Evolutionary conservation across 2,113 vertebrate genomes (phyloP).

Genomic region (Anser cygnoides): DNA sequence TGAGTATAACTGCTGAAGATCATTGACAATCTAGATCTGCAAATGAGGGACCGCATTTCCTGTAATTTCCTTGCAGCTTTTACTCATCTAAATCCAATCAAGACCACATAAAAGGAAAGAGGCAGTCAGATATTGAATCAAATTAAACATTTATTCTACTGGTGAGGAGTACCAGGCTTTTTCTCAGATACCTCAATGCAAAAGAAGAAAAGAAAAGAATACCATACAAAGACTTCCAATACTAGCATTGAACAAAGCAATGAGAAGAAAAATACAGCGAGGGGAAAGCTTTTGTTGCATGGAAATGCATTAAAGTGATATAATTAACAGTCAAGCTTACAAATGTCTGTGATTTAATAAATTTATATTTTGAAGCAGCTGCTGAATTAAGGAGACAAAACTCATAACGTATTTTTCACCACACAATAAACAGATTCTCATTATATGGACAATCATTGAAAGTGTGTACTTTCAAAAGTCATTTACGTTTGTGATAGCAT

Average conservation of each 20-base stretch:
- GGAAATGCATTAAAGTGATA: constrained; percentile 13
- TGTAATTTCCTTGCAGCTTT: constrained; percentile 8
- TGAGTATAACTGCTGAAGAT: not conserved
- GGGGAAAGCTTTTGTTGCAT: not conserved
- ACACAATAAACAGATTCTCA: not conserved
- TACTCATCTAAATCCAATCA: not conserved
- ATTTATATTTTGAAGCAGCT: not conserved
- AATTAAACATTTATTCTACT: constrained; percentile 17
- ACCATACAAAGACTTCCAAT: not conserved
- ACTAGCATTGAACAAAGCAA: not conserved
- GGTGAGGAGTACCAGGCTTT: not conserved
- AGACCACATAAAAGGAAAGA: constrained; percentile 1
- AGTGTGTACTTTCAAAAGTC: not conserved
- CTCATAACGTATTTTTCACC: not conserved
- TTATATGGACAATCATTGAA: not conserved
- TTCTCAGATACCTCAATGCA: not conserved
- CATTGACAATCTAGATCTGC: not conserved
- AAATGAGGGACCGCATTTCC: not conserved
- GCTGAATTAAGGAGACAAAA: not conserved
- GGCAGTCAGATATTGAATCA: not conserved
- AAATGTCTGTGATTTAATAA: not conserved
- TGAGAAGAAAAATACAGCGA: not conserved
- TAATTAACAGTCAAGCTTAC: not conserved
- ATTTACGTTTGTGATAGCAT: not conserved
- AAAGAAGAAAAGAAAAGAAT: not conserved